These are phyloP conservation scores for Mesoligia furuncula DNA, from an alignment of 2,888 invertebrate species.

Conservation along the genomic window DNA sequence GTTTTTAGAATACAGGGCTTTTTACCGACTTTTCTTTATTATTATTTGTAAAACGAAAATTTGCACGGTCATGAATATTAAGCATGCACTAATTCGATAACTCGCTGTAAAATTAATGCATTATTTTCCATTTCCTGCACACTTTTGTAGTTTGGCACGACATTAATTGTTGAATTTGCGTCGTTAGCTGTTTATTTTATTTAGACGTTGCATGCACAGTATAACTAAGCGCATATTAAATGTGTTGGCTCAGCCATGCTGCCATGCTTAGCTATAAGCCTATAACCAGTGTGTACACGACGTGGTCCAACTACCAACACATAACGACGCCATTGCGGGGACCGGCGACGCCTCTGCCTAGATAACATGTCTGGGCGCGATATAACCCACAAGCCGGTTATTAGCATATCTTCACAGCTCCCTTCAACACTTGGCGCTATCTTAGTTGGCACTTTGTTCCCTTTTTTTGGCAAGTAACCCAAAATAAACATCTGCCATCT, in stretches of 20 bases:
- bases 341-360: conserved; percentile 64
- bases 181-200: conserved; percentile 25
- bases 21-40: not conserved
- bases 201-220: conserved; percentile 37
- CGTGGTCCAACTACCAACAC: conserved; percentile 59
- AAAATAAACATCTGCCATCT: conserved; percentile 47
- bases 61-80: conserved; percentile 29
- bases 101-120: conserved; percentile 11
- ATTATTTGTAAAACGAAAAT: not conserved
- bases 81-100: conserved; percentile 16
- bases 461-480: conserved; percentile 20
- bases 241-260: conserved; percentile 31
- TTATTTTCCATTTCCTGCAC: conserved; percentile 41
- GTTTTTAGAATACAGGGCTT: not conserved
- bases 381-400: conserved; percentile 71
- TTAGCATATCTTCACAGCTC: conserved; percentile 73
- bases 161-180: conserved; percentile 32
- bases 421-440: conserved; percentile 57
- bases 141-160: conserved; percentile 35
- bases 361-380: conserved; percentile 73
- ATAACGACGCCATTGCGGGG: conserved; percentile 72
- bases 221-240: conserved; percentile 50
- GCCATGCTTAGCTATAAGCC: conserved; percentile 25
- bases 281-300: conserved; percentile 35
- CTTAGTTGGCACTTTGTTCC: conserved; percentile 41